Conservation (phyloP, 2,113 vertebrate genomes). For the Petaurus breviceps region DNA sequence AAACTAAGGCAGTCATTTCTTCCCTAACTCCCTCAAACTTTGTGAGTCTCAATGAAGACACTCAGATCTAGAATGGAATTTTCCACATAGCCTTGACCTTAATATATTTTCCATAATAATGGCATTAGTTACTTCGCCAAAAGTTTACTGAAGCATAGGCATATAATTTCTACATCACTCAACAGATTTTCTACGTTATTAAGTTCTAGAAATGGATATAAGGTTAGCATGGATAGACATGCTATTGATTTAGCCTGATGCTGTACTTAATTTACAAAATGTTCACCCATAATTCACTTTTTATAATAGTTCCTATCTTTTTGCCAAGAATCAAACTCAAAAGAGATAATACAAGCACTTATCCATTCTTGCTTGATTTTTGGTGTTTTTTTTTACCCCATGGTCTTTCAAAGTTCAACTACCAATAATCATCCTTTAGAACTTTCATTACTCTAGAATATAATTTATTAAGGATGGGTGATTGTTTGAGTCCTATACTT, state of each 20-base stretch:
- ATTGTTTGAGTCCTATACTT: not conserved
- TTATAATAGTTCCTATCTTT: not conserved
- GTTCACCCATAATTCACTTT: not conserved
- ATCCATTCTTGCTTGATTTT: not conserved
- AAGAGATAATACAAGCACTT: not conserved
- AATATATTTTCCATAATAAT: not conserved
- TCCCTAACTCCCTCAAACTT: not conserved
- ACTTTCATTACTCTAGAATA: not conserved
- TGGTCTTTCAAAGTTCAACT: not conserved
- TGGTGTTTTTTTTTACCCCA: not conserved
- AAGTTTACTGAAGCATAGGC: not conserved
- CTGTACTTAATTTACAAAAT: not conserved
- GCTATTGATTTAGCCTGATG: not conserved
- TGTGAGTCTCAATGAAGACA: not conserved
- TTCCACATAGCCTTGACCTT: not conserved
- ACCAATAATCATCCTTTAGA: not conserved
- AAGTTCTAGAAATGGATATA: not conserved
- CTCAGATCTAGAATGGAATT: not conserved
- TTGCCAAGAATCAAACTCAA: not conserved
- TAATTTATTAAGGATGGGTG: not conserved
- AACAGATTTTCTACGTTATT: not conserved
- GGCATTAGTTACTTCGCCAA: not conserved
- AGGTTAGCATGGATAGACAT: not conserved
- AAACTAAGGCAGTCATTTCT: not conserved
- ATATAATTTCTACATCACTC: not conserved